Evolutionary conservation across 2,113 vertebrate genomes (phyloP).

Genomic region (Tenebrosternarchus preto): DNA sequence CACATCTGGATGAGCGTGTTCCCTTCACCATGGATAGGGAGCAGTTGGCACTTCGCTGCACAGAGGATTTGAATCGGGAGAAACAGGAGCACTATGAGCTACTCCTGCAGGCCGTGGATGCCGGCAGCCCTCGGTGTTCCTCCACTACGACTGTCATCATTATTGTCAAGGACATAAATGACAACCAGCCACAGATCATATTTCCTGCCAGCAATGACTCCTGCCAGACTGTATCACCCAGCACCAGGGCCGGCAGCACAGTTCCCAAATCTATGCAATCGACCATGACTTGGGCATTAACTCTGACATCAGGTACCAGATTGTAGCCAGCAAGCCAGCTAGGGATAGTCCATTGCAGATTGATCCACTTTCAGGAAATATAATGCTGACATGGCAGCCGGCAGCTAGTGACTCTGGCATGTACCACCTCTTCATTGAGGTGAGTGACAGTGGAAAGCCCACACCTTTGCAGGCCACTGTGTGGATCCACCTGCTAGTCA

Average conservation of each 20-base stretch:
- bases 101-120: conserved; percentile 66
- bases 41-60: conserved; percentile 64
- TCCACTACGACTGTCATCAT: conserved; percentile 69
- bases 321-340: conserved; percentile 48
- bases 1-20: conserved; percentile 62
- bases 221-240: conserved; percentile 67
- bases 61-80: conserved; percentile 70
- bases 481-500: conserved; percentile 76
- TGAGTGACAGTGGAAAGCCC: conserved; percentile 72
- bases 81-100: conserved; percentile 68
- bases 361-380: conserved; percentile 69
- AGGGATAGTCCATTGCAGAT: conserved; percentile 71
- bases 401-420: conserved; percentile 67
- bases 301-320: conserved; percentile 72
- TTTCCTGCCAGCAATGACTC: conserved; percentile 74
- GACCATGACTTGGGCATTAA: conserved; percentile 74
- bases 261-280: conserved; percentile 72
- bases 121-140: conserved; percentile 64
- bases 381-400: conserved; percentile 67
- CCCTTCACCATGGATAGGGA: conserved; percentile 70
- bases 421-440: conserved; percentile 73
- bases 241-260: conserved; percentile 61
- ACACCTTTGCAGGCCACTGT: conserved; percentile 70
- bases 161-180: conserved; percentile 77
- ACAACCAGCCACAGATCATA: conserved; percentile 75